Conservation (phyloP, 2,888 invertebrate genomes). For the Tinea semifulvella region DNA sequence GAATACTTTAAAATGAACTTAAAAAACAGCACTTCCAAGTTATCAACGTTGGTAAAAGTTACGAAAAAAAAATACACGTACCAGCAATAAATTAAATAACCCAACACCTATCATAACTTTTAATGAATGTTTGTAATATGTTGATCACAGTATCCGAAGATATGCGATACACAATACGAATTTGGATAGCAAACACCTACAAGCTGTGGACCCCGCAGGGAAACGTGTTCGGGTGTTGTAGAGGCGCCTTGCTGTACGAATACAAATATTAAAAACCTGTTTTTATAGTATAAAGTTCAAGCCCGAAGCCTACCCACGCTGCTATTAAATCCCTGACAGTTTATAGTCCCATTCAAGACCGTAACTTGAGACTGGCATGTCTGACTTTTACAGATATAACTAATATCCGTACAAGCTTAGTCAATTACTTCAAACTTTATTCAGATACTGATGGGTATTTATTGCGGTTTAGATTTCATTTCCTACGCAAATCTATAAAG, state of each 20-base stretch:
- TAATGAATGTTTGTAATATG: neutral
- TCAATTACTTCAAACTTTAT: conserved; percentile 8
- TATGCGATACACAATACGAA: neutral
- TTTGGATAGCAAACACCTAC: conserved; percentile 10
- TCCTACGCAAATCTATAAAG: too few species aligned
- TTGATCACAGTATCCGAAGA: conserved; percentile 6
- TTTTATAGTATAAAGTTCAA: conserved; percentile 12
- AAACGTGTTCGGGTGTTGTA: conserved; percentile 24
- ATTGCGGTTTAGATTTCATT: too few species aligned
- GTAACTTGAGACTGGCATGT: conserved; percentile 35
- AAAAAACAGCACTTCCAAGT: too few species aligned
- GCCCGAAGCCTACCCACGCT: conserved; percentile 39
- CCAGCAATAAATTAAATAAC: too few species aligned
- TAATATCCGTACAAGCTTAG: conserved; percentile 13
- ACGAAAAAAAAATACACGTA: too few species aligned
- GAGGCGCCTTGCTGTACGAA: conserved; percentile 53
- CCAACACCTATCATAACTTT: too few species aligned
- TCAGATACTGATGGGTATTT: neutral
- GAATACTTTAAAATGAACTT: neutral
- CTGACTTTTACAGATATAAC: conserved; percentile 14
- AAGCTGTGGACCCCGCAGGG: conserved; percentile 39
- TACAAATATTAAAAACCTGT: conserved; percentile 35
- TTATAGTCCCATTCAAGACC: conserved; percentile 52
- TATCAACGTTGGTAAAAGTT: too few species aligned
- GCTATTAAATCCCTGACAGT: conserved; percentile 45